Evolutionary conservation across 2,113 vertebrate genomes (phyloP).

Genomic region (Xyrauchen texanus): DNA sequence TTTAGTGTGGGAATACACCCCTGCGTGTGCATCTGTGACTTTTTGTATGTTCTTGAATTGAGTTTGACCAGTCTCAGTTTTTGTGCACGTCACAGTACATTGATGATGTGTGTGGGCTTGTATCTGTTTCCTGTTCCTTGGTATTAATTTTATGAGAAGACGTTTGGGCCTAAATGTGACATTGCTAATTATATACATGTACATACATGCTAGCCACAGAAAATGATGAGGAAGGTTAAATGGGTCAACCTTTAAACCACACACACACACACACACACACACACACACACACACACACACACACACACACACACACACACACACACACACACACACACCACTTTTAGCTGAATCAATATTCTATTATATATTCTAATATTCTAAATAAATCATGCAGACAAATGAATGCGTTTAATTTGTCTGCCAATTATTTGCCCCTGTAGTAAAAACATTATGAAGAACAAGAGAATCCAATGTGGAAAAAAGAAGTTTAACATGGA

Average conservation of each 20-base stretch:
- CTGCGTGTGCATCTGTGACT: not conserved
- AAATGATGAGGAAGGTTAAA: not conserved
- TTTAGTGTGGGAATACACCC: too few relatives aligned
- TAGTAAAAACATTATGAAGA: slow-evolving; percentile 77
- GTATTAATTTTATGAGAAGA: slow-evolving; percentile 26
- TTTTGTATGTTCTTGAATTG: not conserved
- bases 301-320: too few relatives aligned
- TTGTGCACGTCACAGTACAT: not conserved
- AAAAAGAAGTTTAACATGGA: slow-evolving; percentile 95
- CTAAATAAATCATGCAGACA: not conserved
- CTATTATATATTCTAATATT: too few relatives aligned
- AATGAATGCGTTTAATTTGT: not conserved
- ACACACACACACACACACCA: too few relatives aligned
- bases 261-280: too few relatives aligned
- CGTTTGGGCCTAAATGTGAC: not conserved
- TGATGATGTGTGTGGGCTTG: not conserved
- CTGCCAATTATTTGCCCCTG: slow-evolving; percentile 14
- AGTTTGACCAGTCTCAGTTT: not conserved
- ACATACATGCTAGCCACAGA: not conserved
- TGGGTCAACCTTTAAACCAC: not conserved
- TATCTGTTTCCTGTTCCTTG: slow-evolving; percentile 36
- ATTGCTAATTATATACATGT: not conserved
- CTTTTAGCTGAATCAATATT: too few relatives aligned
- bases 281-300: too few relatives aligned
- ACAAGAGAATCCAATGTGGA: slow-evolving; percentile 77